Conservation (phyloP, 2,888 invertebrate genomes). For the Papilio elwesi region DNA sequence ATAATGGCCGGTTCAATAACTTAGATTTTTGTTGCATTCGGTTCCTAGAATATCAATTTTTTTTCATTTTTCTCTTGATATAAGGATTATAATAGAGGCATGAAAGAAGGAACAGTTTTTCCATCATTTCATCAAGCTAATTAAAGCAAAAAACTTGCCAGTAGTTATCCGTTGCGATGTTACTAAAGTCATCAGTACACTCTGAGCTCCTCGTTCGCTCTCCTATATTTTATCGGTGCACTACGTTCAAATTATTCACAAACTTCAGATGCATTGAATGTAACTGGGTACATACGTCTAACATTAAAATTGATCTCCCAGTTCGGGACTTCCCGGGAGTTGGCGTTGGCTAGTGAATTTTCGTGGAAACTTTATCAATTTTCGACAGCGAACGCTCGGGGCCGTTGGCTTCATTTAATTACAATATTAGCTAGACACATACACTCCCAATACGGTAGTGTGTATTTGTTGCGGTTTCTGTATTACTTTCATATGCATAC, state of each 20-base stretch:
- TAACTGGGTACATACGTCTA: constrained; percentile 36
- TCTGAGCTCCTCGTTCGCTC: constrained; percentile 10
- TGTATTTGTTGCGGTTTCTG: neutral
- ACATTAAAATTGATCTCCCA: constrained; percentile 53
- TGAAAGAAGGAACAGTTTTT: neutral
- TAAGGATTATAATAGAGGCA: neutral
- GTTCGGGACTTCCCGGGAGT: constrained; percentile 48
- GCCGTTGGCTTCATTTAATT: constrained; percentile 50
- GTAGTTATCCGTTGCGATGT: neutral
- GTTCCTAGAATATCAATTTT: too few species aligned
- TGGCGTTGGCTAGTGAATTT: constrained; percentile 55
- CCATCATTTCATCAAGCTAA: neutral
- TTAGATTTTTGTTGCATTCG: too few species aligned
- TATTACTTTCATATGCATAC: neutral
- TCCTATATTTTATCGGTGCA: constrained; percentile 18
- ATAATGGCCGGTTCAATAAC: too few species aligned
- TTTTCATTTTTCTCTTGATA: too few species aligned
- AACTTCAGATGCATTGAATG: constrained; percentile 40
- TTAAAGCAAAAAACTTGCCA: constrained; percentile 4
- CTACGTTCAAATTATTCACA: constrained; percentile 34
- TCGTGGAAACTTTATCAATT: constrained; percentile 62
- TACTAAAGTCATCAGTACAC: constrained; percentile 28
- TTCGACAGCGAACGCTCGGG: constrained; percentile 49
- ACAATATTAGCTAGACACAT: constrained; percentile 46
- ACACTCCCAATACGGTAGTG: neutral